Evolutionary conservation across 2,888 invertebrate genomes (phyloP).

Genomic region (Watsonalla binaria): DNA sequence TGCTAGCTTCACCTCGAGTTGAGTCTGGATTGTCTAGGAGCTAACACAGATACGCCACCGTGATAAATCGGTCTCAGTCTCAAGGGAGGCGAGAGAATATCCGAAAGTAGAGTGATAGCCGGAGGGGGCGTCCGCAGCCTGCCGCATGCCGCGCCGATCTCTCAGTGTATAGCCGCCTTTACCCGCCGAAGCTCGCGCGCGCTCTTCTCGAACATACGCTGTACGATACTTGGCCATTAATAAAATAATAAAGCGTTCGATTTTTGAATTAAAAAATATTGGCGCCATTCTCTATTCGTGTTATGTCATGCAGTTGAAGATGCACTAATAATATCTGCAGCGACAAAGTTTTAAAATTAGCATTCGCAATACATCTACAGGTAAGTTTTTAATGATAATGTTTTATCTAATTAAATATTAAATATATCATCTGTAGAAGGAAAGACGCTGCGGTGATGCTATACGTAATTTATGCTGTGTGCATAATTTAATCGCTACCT

Average conservation of each 20-base stretch:
- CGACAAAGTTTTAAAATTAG: slow-evolving; percentile 27
- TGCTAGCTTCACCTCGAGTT: slow-evolving; percentile 29
- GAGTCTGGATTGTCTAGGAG: slow-evolving; percentile 43
- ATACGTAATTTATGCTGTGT: neutral
- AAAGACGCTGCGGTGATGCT: neutral
- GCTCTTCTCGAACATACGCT: slow-evolving; percentile 23
- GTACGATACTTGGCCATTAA: slow-evolving; percentile 21
- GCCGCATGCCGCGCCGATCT: slow-evolving; percentile 24
- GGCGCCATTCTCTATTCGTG: slow-evolving; percentile 27
- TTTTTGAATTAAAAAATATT: slow-evolving; percentile 12
- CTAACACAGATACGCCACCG: slow-evolving; percentile 44
- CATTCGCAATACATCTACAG: slow-evolving; percentile 19
- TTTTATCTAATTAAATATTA: neutral
- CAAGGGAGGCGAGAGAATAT: slow-evolving; percentile 61
- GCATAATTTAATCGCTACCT: slow-evolving; percentile 1
- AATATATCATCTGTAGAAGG: neutral
- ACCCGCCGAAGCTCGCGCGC: slow-evolving; percentile 55
- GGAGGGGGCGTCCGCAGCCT: slow-evolving; percentile 58
- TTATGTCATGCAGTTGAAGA: slow-evolving; percentile 24
- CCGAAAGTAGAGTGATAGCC: slow-evolving; percentile 71
- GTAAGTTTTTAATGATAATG: slow-evolving; percentile 32
- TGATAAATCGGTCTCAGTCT: slow-evolving; percentile 66
- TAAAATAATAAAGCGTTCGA: slow-evolving; percentile 24
- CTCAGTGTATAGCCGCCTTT: slow-evolving; percentile 65
- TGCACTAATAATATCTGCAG: slow-evolving; percentile 31